Evolutionary conservation across 2,888 invertebrate genomes (phyloP).

Genomic region (Acleris sparsana): DNA sequence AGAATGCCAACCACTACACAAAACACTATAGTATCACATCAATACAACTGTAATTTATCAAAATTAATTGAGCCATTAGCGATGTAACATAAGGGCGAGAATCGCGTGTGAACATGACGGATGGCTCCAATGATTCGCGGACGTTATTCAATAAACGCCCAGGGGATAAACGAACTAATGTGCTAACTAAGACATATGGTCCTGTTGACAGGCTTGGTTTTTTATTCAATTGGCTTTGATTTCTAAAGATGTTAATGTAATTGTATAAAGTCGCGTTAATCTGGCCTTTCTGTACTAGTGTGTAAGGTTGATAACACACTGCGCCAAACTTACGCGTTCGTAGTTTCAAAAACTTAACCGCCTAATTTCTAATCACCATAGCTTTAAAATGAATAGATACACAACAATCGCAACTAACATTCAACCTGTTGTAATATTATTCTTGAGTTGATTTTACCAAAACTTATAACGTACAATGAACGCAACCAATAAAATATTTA

Average conservation of each 20-base stretch:
- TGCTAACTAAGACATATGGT: constrained; percentile 24
- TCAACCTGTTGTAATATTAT: too few species aligned
- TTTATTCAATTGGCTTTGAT: not conserved
- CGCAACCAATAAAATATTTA: too few species aligned
- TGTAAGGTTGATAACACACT: too few species aligned
- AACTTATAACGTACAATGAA: too few species aligned
- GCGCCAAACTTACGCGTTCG: too few species aligned
- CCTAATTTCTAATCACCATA: too few species aligned
- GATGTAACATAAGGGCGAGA: constrained; percentile 24
- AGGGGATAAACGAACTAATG: constrained; percentile 29
- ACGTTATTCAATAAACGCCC: constrained; percentile 30
- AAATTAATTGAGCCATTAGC: constrained; percentile 28
- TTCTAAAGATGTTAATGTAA: not conserved
- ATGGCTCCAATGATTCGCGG: constrained; percentile 14
- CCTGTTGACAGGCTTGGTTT: not conserved
- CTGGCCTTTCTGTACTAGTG: too few species aligned
- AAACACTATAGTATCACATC: constrained; percentile 4
- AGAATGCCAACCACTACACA: constrained; percentile 9
- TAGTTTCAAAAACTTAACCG: too few species aligned
- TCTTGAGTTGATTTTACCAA: too few species aligned
- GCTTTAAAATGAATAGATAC: too few species aligned
- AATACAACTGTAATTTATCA: constrained; percentile 20
- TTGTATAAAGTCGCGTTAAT: too few species aligned
- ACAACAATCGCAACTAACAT: too few species aligned
- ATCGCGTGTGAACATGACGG: constrained; percentile 23